A percentile compares a stretch with the other conserved stretches of the same genome.
Conservation (phyloP, 2,797 vertebrate genomes). For the Columba guinea region DNA sequence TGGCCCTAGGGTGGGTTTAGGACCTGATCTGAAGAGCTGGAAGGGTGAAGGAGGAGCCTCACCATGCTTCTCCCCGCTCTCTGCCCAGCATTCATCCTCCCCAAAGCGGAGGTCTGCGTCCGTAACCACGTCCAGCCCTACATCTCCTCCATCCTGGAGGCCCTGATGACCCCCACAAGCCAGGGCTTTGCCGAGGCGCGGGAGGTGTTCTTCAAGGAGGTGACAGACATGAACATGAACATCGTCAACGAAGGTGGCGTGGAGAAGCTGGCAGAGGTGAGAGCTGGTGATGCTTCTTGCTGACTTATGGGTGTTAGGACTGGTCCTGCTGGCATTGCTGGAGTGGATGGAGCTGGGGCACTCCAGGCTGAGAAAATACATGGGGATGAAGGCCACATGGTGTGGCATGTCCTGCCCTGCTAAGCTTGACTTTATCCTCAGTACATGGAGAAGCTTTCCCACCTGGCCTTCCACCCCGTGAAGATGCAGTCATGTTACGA, state of each 20-base stretch:
- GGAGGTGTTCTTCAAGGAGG: constrained; percentile 90
- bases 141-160: constrained; percentile 94
- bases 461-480: constrained; percentile 94
- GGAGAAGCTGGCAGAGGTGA: constrained; percentile 89
- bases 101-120: constrained; percentile 88
- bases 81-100: constrained; percentile 83
- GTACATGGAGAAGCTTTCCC: constrained; percentile 94
- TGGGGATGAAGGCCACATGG: neutral
- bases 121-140: constrained; percentile 89
- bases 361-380: neutral
- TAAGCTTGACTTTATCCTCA: constrained; percentile 59
- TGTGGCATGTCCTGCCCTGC: neutral
- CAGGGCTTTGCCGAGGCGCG: constrained; percentile 92
- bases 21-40: neutral
- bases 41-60: neutral
- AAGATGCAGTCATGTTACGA: constrained; percentile 98
- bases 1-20: neutral
- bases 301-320: neutral
- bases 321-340: neutral
- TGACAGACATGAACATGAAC: constrained; percentile 94
- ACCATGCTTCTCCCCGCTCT: fast-evolving
- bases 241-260: constrained; percentile 84
- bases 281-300: neutral
- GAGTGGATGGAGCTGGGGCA: neutral
- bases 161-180: constrained; percentile 95